Conservation (phyloP, 2,888 invertebrate species). For the Allacma fusca region DNA sequence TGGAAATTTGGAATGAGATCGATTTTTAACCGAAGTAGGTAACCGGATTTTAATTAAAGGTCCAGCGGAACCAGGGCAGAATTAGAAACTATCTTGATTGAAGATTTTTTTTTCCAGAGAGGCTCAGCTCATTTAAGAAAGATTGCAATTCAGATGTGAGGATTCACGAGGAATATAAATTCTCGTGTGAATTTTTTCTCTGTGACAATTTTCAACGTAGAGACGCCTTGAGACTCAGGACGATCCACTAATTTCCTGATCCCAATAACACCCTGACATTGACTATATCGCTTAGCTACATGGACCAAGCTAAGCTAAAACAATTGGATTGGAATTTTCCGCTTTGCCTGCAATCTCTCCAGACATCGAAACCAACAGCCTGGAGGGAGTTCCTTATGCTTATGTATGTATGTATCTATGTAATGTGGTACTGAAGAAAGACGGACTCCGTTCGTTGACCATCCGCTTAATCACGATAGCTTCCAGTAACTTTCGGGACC, state of each 20-base stretch:
- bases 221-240: constrained; percentile 3
- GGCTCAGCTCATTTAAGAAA: neutral
- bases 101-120: too few species aligned
- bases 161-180: constrained; percentile 1
- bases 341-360: constrained; percentile 6
- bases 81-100: too few species aligned
- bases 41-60: too few species aligned
- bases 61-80: too few species aligned
- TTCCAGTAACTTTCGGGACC: neutral
- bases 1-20: too few species aligned
- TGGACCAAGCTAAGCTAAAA: neutral
- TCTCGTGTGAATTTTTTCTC: constrained; percentile 4
- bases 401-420: neutral
- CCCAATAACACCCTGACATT: neutral
- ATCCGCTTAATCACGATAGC: constrained; percentile 8
- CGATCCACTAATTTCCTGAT: constrained; percentile 3
- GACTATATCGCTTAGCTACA: neutral
- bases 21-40: too few species aligned
- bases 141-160: neutral
- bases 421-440: neutral
- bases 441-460: neutral
- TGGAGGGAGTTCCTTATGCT: neutral
- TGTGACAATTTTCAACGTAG: neutral
- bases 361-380: neutral
- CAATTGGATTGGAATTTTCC: constrained; percentile 16